These are phyloP conservation scores for Urocyon cinereoargenteus DNA, from an alignment of 2,797 vertebrate genomes.

Conservation along the genomic window DNA sequence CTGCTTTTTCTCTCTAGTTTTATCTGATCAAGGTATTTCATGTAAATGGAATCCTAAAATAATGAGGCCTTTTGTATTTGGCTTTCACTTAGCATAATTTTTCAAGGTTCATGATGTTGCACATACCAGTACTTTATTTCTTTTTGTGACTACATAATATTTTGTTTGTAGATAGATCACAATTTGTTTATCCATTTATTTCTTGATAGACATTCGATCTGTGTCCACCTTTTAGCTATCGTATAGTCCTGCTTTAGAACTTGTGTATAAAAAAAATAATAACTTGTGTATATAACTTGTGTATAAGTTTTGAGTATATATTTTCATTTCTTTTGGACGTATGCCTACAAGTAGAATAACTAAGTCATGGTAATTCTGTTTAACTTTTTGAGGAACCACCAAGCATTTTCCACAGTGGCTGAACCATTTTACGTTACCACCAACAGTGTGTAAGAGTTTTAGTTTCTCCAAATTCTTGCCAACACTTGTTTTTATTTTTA, in stretches of 20 bases:
- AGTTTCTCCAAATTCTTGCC: neutral
- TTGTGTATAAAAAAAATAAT: too few species aligned
- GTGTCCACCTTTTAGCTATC: neutral
- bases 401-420: neutral
- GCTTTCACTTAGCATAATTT: neutral
- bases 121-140: neutral
- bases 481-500: neutral
- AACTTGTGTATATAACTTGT: neutral
- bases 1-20: neutral
- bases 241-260: neutral
- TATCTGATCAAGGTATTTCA: neutral
- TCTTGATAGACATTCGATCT: neutral
- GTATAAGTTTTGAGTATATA: neutral
- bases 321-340: constrained; percentile 25
- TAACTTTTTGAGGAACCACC: neutral
- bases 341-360: neutral
- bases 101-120: neutral
- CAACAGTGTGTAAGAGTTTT: neutral
- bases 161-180: neutral
- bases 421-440: neutral
- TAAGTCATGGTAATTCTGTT: neutral
- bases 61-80: neutral
- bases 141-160: neutral
- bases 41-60: neutral
- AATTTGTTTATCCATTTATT: neutral